A percentile compares a stretch with the other conserved stretches of the same genome.
phyloP scores from a whole-genome alignment of 2,113 vertebrate genomes.

The Felis catus region F.catus_Fca126_mat1.0 CM031422.1:57558501-57559000 shows the following conservation, averaged over 20 bases:
- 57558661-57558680: background rate
- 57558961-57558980: background rate
- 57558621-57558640: background rate
- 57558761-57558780: slow-evolving; percentile 26
- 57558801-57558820: background rate
- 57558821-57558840: background rate
- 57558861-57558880: slow-evolving; percentile 10
- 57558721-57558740: background rate
- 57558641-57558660: background rate
- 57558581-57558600: background rate
- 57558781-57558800: background rate
- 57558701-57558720: background rate
- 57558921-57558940: background rate
- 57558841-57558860: background rate
- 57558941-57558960: slow-evolving; percentile 23
- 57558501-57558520: background rate
- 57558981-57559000: background rate
- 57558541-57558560: background rate
- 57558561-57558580: background rate
- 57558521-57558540: background rate
- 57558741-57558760: slow-evolving; percentile 52
- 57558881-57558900: background rate
- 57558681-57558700: background rate
- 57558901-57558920: background rate
- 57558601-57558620: background rate